These are phyloP conservation scores for Porites lobata DNA, from an alignment of 92 coral and sea anemone genomes.

Conservation along the genomic window DNA sequence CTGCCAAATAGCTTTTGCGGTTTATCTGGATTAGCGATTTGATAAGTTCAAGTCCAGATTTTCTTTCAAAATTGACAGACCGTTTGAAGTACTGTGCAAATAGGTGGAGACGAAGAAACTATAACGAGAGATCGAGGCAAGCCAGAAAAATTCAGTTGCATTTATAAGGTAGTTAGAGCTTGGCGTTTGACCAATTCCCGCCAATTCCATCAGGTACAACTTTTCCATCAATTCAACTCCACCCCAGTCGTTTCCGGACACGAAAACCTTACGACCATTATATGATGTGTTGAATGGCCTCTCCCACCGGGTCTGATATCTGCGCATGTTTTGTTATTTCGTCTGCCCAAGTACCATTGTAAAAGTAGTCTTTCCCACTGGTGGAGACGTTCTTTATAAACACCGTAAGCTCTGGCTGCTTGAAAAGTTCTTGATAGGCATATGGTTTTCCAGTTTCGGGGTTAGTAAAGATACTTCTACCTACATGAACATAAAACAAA, in stretches of 20 bases:
- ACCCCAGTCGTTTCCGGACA: constrained; percentile 91
- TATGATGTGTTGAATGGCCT: constrained; percentile 84
- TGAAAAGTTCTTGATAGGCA: constrained; percentile 77
- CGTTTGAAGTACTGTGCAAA: constrained; percentile 64
- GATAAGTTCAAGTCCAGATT: constrained; percentile 79
- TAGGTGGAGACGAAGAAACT: constrained; percentile 80
- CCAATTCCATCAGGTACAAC: constrained; percentile 86
- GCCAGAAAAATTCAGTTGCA: constrained; percentile 84
- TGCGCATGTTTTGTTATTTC: constrained; percentile 78
- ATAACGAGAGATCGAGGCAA: constrained; percentile 87
- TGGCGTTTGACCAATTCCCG: constrained; percentile 66
- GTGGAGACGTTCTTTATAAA: constrained; percentile 77
- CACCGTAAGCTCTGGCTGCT: constrained; percentile 86
- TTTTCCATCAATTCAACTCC: constrained; percentile 90
- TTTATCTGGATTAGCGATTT: constrained; percentile 72
- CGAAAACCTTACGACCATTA: constrained; percentile 63
- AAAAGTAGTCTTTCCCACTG: constrained; percentile 72
- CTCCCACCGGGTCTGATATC: constrained; percentile 83
- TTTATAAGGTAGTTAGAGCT: constrained; percentile 78
- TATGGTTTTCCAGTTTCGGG: constrained; percentile 87
- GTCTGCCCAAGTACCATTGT: constrained; percentile 82
- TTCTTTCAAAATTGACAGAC: constrained; percentile 57
- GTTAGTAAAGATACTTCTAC: constrained; percentile 82
- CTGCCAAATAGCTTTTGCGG: constrained; percentile 82
- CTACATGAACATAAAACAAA: constrained; percentile 24